Evolutionary conservation across 2,797 vertebrate species (phyloP).

Genomic region (Remorina albescens): DNA sequence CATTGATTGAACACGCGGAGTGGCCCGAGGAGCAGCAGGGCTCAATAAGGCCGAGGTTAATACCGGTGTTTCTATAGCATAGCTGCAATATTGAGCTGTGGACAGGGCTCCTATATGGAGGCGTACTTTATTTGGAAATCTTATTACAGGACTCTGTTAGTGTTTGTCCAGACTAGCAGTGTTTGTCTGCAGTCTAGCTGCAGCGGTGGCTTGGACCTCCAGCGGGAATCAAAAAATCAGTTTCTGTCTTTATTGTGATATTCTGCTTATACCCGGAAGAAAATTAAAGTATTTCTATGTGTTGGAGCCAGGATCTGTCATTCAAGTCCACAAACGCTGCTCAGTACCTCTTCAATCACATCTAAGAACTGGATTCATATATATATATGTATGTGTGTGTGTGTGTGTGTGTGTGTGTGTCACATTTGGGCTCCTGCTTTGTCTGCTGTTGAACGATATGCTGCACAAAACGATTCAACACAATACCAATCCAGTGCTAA

Average conservation of each 20-base stretch:
- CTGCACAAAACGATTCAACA: not conserved
- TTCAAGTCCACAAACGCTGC: too few relatives aligned
- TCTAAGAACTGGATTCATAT: too few relatives aligned
- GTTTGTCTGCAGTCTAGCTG: constrained; percentile 69
- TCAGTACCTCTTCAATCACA: too few relatives aligned
- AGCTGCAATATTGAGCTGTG: constrained; percentile 58
- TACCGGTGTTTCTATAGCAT: constrained; percentile 63
- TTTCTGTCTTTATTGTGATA: constrained; percentile 49
- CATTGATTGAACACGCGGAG: constrained; percentile 71
- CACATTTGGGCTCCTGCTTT: too few relatives aligned
- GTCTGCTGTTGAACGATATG: not conserved
- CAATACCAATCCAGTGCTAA: not conserved
- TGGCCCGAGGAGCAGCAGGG: constrained; percentile 1
- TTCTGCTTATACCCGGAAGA: constrained; percentile 14
- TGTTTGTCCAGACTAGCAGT: constrained; percentile 72
- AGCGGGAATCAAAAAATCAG: constrained; percentile 30
- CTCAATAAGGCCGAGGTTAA: constrained; percentile 51
- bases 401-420: too few relatives aligned
- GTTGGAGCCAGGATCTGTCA: too few relatives aligned
- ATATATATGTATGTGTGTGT: too few relatives aligned
- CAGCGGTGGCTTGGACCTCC: constrained; percentile 17
- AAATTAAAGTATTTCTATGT: not conserved
- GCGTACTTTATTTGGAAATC: constrained; percentile 64
- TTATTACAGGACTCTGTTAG: constrained; percentile 69
- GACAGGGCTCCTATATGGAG: constrained; percentile 25